Percentiles rank a stretch among this genome's conserved stretches.
These are phyloP conservation scores for Gallinago undulata DNA, from an alignment of 2,113 vertebrate genomes.

Conservation along the genomic window DNA sequence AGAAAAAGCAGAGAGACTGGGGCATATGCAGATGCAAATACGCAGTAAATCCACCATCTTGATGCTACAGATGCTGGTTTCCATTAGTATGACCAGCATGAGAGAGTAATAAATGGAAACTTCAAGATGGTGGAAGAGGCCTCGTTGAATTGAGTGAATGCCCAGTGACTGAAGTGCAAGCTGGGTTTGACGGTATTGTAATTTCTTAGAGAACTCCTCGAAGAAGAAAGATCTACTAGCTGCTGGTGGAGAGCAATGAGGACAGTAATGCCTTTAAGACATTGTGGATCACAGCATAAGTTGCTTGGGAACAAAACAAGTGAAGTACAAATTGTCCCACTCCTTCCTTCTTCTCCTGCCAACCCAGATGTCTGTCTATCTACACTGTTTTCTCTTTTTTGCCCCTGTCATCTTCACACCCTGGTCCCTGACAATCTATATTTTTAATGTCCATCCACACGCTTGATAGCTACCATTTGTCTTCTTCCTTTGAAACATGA, in stretches of 20 bases:
- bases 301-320: not conserved
- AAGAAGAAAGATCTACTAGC: not conserved
- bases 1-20: not conserved
- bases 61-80: not conserved
- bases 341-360: not conserved
- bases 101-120: not conserved
- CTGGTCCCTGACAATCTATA: not conserved
- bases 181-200: not conserved
- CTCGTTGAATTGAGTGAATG: not conserved
- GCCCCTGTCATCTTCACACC: not conserved
- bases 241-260: not conserved
- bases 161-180: not conserved
- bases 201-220: not conserved
- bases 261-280: not conserved
- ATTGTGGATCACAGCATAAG: not conserved
- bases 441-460: not conserved
- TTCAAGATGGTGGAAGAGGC: not conserved
- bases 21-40: accelerated
- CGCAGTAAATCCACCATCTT: not conserved
- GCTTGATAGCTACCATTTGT: not conserved
- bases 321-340: not conserved
- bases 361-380: not conserved
- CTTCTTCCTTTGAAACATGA: not conserved
- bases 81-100: not conserved
- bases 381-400: not conserved